Percentiles rank a stretch among this genome's conserved stretches.
These are phyloP conservation scores for Andricus grossulariae DNA, from an alignment of 1,140 invertebrate species.

Conservation along the genomic window DNA sequence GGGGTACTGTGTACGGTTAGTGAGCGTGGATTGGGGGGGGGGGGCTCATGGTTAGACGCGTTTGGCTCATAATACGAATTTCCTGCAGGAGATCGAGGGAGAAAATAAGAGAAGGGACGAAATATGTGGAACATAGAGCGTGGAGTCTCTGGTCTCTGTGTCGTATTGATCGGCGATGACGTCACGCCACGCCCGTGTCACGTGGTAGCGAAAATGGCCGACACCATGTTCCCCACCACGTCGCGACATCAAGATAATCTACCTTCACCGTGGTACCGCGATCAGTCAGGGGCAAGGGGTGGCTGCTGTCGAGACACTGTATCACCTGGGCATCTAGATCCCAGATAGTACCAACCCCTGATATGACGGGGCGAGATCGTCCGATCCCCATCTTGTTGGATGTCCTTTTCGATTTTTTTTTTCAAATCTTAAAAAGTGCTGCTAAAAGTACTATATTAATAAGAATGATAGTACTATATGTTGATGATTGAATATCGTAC, in stretches of 20 bases:
- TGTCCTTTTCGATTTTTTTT: no score
- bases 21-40: not conserved
- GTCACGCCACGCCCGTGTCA: conserved; percentile 75
- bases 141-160: conserved; percentile 55
- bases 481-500: no score
- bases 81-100: conserved; percentile 31
- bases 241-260: conserved; percentile 41
- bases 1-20: not conserved
- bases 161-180: conserved; percentile 74
- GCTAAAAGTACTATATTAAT: no score
- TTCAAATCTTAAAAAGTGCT: no score
- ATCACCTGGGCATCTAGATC: conserved; percentile 4
- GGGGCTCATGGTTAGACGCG: conserved; percentile 5
- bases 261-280: conserved; percentile 49
- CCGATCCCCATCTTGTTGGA: no score
- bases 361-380: no score
- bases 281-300: conserved; percentile 34
- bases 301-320: conserved; percentile 1
- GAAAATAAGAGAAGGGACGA: conserved; percentile 46
- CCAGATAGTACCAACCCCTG: no score
- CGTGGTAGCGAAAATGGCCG: conserved; percentile 72
- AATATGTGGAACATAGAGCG: conserved; percentile 54
- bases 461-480: no score
- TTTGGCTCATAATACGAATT: conserved; percentile 33
- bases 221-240: conserved; percentile 41